Evolutionary conservation across 2,113 vertebrate species (phyloP).

Genomic region (Strix aluco): DNA sequence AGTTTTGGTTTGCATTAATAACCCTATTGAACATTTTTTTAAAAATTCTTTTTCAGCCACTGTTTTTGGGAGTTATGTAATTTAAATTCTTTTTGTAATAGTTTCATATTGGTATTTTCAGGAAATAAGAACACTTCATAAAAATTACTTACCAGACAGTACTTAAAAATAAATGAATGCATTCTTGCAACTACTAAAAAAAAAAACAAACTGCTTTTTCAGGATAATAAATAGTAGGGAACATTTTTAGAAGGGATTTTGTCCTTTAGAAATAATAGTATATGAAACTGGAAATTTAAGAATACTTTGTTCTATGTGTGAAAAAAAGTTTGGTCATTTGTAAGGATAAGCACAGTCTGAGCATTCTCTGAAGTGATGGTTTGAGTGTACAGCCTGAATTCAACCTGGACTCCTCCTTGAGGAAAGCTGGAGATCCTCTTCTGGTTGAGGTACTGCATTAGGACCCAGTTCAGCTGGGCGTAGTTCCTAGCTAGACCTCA

Average conservation of each 20-base stretch:
- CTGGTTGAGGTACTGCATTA: not conserved
- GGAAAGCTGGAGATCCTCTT: not conserved
- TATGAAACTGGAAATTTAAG: not conserved
- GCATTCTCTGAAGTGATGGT: not conserved
- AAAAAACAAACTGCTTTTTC: not conserved
- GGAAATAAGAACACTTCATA: not conserved
- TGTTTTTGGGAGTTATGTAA: not conserved
- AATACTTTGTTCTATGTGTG: not conserved
- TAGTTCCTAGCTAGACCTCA: not conserved
- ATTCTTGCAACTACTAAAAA: not conserved
- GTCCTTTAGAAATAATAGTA: not conserved
- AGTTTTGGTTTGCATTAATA: not conserved
- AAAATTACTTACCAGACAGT: not conserved
- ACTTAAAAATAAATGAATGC: not conserved
- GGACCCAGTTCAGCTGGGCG: not conserved
- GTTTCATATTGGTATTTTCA: not conserved
- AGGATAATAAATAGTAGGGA: not conserved
- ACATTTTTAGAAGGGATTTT: not conserved
- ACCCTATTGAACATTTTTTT: not conserved
- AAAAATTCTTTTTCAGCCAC: accelerated
- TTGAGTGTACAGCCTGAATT: not conserved
- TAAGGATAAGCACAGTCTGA: not conserved
- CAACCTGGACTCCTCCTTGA: not conserved
- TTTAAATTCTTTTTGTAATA: not conserved
- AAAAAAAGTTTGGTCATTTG: not conserved